Base-by-base conservation (phyloP, 2,888 invertebrate genomes). In the Eupithecia centaureata region DNA sequence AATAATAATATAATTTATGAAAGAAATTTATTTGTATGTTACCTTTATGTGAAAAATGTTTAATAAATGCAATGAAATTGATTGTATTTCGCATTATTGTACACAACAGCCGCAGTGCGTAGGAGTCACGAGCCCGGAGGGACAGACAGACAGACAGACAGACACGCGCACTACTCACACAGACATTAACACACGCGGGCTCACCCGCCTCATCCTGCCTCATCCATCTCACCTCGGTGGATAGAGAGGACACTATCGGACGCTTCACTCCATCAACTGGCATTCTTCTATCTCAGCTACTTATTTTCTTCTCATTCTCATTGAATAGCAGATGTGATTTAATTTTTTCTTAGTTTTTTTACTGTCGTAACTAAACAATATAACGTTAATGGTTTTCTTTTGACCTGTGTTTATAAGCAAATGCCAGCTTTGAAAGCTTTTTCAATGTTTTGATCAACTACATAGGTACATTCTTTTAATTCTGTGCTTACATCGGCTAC, bases 21-120 rank as follows among this genome's bases (percentile, higher is more conserved):
- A 80, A 84, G 82, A 84, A 85, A 77, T 73, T 82, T 86, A 75
- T 86, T 88, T 92, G 91, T 92, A 92, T 92, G 91, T 92, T 90
- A 92, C 88, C 88, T 91, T 86, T 89, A 90, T 91, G 92, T 92
- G 86, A 90, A 91, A 88, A 86, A 80, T 91, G 84, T 91, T 91
- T 87, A 92, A 92, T 92, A 92, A 92, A 92, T 81, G 90, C 91
- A 90, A 89, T 90, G 64, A 85, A 90, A 89, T 88, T 88, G 86
- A 87, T 86, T 77, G 86, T 86, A 86, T 86, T 89, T 91, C 87
- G 91, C 91, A 90, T 92, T 92, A 90, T 92, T 92, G 84, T 82
- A 89, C 87, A 86, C 84, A 77, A 82, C 77, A 78, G 22, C 69
- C 13, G 58, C 10, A 12, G 51, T 61, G 42, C 76, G 68, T 63